A percentile compares a stretch with the other conserved stretches of the same genome.
Evolutionary conservation across 2,888 invertebrate species (phyloP).

Genomic region (Stegophylla sp.): DNA sequence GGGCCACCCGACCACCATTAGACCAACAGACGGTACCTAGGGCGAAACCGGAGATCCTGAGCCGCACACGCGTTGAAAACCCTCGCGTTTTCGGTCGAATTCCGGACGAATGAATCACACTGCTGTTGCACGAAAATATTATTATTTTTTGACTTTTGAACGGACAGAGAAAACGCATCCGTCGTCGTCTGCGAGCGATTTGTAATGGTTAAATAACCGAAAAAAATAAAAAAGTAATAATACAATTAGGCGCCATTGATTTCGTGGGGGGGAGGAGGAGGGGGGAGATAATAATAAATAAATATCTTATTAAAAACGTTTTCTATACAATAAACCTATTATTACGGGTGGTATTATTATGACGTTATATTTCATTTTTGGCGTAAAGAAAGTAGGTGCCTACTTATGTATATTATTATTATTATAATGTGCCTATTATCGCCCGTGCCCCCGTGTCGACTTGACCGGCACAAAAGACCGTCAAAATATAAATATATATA

Average conservation of each 20-base stretch:
- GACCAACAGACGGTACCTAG: constrained; percentile 28
- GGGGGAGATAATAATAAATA: neutral
- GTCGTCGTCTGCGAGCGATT: too few relatives aligned
- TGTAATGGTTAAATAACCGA: neutral
- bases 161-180: neutral
- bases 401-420: neutral
- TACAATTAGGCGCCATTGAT: neutral
- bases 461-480: too few relatives aligned
- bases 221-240: neutral
- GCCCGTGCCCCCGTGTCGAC: too few relatives aligned
- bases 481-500: too few relatives aligned
- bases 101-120: constrained; percentile 53
- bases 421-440: neutral
- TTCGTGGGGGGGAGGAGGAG: neutral
- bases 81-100: constrained; percentile 52
- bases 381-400: neutral
- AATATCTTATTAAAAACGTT: neutral
- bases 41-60: constrained; percentile 56
- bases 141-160: constrained; percentile 26
- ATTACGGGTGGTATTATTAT: neutral
- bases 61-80: constrained; percentile 1
- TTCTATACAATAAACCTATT: neutral
- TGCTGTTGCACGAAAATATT: neutral
- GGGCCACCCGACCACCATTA: constrained; percentile 48
- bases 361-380: neutral